Conservation (phyloP, 2,888 invertebrate genomes). For the Sarcophaga rosellei region DNA sequence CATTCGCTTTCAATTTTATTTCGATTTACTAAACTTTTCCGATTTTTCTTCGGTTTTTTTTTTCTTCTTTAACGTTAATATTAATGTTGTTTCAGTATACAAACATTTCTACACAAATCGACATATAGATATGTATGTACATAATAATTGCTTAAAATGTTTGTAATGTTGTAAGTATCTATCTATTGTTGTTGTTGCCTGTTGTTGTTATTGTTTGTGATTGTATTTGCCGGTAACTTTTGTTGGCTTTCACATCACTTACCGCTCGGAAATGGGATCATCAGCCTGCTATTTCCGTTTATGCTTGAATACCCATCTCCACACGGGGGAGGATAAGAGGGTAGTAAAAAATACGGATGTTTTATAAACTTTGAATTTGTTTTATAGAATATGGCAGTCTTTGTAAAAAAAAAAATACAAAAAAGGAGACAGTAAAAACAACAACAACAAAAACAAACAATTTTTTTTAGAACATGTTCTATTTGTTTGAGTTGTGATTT, state of each 20-base stretch:
- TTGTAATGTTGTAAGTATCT: neutral
- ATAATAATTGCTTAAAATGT: conserved; percentile 52
- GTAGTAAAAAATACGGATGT: conserved; percentile 65
- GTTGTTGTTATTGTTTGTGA: conserved; percentile 65
- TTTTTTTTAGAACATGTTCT: neutral
- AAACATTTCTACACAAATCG: neutral
- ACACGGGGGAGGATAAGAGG: conserved; percentile 61
- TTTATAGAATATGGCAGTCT: conserved; percentile 1
- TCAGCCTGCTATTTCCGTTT: conserved; percentile 78
- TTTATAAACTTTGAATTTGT: conserved; percentile 57
- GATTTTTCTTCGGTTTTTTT: no score
- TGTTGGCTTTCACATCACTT: conserved; percentile 76
- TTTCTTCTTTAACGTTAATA: neutral
- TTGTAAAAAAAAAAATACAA: neutral
- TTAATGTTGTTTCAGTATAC: no score
- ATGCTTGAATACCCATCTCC: conserved; percentile 72
- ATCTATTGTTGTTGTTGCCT: conserved; percentile 33
- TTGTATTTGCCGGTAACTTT: conserved; percentile 71
- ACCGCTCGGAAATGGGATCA: conserved; percentile 80
- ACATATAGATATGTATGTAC: neutral
- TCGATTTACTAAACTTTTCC: no score
- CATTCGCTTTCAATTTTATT: no score
- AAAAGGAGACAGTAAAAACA: neutral
- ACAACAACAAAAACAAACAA: neutral
- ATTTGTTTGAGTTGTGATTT: neutral